phyloP scores from a whole-genome alignment of 1,140 invertebrate species.

The Parasteatoda tepidariorum region DNA sequence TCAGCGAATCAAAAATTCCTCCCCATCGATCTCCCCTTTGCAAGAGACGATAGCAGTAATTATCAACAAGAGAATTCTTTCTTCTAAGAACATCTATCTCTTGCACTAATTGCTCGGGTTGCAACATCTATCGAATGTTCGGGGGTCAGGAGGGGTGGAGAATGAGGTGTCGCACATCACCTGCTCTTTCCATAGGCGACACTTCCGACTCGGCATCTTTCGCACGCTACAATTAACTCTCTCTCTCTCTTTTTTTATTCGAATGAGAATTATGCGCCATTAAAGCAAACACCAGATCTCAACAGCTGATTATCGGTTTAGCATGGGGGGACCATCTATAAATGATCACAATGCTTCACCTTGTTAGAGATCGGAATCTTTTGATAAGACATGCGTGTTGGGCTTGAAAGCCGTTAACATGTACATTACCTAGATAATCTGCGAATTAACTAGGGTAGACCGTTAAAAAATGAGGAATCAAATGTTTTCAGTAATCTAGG shows the following conservation, averaged over 20 bases:
- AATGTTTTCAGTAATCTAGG: too few relatives aligned
- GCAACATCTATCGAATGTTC: background rate
- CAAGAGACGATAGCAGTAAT: too few relatives aligned
- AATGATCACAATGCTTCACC: too few relatives aligned
- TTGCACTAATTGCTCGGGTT: slow-evolving; percentile 39
- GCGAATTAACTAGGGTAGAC: too few relatives aligned
- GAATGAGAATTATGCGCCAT: slow-evolving; percentile 46
- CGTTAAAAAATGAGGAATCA: too few relatives aligned
- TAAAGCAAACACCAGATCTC: slow-evolving; percentile 50
- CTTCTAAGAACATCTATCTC: slow-evolving; percentile 35
- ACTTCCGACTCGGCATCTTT: slow-evolving; percentile 55
- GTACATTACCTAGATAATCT: too few relatives aligned
- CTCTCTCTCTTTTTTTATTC: too few relatives aligned
- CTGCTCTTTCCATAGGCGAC: slow-evolving; percentile 36
- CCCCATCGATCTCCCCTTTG: too few relatives aligned
- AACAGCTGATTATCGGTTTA: slow-evolving; percentile 16
- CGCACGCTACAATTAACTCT: slow-evolving; percentile 52
- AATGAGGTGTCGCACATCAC: slow-evolving; percentile 54
- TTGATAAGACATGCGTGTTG: too few relatives aligned
- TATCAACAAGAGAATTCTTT: slow-evolving; percentile 1
- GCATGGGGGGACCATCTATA: background rate
- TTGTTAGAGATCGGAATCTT: too few relatives aligned
- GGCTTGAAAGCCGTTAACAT: too few relatives aligned
- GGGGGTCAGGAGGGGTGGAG: slow-evolving; percentile 6
- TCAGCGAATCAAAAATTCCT: too few relatives aligned